phyloP scores from a whole-genome alignment of 2,797 vertebrate genomes.

The Neosalanx taihuensis region DNA sequence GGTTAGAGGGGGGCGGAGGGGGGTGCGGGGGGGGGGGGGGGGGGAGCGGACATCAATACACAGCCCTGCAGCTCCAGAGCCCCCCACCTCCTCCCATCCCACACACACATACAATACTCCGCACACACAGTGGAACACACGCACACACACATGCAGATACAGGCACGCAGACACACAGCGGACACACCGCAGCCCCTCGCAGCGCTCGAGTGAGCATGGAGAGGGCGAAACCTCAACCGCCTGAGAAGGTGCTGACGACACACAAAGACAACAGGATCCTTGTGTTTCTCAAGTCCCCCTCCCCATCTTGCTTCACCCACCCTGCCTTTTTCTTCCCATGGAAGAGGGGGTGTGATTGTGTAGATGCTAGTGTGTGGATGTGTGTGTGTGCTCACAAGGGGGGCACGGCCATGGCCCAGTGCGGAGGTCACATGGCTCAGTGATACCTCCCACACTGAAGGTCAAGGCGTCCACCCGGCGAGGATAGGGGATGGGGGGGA shows the following conservation, averaged over 20 bases:
- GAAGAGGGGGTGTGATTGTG: conserved; percentile 26
- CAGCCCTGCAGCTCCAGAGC: conserved; percentile 64
- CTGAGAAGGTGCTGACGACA: conserved; percentile 76
- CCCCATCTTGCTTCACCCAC: conserved; percentile 18
- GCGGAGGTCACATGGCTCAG: conserved; percentile 64
- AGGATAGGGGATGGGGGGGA: conserved; percentile 36
- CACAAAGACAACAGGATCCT: conserved; percentile 70
- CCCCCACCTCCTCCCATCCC: conserved; percentile 46
- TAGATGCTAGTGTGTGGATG: neutral
- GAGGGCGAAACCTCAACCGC: conserved; percentile 68
- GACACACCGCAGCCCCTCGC: conserved; percentile 40
- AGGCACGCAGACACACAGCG: neutral
- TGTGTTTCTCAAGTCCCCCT: conserved; percentile 61
- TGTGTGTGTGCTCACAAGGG: conserved; percentile 33
- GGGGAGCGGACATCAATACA: conserved; percentile 73
- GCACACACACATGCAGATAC: neutral
- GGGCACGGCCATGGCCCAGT: conserved; percentile 44
- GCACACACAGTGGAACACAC: neutral
- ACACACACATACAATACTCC: conserved; percentile 2
- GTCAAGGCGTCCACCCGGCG: conserved; percentile 62
- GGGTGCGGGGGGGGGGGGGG: conserved; percentile 60
- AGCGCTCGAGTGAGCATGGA: conserved; percentile 62
- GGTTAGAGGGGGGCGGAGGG: conserved; percentile 44
- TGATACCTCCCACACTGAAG: conserved; percentile 73
- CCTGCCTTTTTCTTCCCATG: neutral